Percentiles rank a stretch among this genome's conserved stretches.
Evolutionary conservation across 2,113 vertebrate genomes (phyloP).

Genomic region (Myanophis thanlyinensis): DNA sequence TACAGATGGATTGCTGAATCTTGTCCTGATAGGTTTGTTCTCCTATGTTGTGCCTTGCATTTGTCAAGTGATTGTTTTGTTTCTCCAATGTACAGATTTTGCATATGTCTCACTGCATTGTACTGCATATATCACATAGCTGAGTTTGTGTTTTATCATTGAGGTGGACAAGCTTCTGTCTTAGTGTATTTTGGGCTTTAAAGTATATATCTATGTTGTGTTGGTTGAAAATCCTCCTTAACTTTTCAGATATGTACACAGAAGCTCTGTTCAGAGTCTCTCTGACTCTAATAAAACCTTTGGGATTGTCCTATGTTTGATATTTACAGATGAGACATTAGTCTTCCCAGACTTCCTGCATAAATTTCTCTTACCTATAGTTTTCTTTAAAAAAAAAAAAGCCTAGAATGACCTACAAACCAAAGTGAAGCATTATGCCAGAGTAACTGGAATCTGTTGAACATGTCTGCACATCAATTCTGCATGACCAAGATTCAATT

Average conservation of each 20-base stretch:
- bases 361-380: background rate
- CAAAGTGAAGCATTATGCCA: background rate
- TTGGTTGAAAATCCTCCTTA: background rate
- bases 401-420: background rate
- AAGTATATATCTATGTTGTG: background rate
- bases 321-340: background rate
- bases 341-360: background rate
- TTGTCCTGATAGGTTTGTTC: background rate
- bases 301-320: background rate
- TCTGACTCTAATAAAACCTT: background rate
- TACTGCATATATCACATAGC: background rate
- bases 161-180: background rate
- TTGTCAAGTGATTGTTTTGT: background rate
- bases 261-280: background rate
- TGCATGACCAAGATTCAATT: constrained; percentile 39
- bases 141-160: background rate
- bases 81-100: background rate
- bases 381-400: background rate
- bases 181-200: no score
- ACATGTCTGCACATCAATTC: constrained; percentile 41
- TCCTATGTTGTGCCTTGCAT: background rate
- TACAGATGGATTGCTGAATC: background rate
- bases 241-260: background rate
- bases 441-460: constrained; percentile 21
- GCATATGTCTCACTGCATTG: background rate